phyloP scores from a whole-genome alignment of 1,140 invertebrate genomes.

The Drosophila sp. region DNA sequence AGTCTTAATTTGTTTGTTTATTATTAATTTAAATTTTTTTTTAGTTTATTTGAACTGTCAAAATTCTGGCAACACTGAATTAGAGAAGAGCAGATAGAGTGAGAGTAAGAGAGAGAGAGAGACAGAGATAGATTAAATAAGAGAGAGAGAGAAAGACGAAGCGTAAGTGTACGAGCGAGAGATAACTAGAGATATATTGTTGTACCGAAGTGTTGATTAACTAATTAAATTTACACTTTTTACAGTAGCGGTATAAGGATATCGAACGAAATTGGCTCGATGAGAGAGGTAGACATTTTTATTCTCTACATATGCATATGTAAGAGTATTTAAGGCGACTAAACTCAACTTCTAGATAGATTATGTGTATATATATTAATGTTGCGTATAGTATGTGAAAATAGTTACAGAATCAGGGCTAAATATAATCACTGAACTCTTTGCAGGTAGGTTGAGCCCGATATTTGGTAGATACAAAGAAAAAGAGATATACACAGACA shows the following conservation, averaged over 20 bases:
- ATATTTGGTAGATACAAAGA: conserved; percentile 5
- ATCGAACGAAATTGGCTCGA: conserved; percentile 29
- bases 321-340: conserved; percentile 21
- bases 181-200: background rate
- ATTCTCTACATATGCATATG: conserved; percentile 16
- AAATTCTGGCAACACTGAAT: background rate
- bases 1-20: too few relatives aligned
- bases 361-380: conserved; percentile 10
- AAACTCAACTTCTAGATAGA: conserved; percentile 31
- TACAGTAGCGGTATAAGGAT: background rate
- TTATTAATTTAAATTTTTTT: too few relatives aligned
- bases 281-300: background rate
- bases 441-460: conserved; percentile 1
- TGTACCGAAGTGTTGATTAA: background rate
- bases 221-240: too few relatives aligned
- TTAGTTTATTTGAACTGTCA: too few relatives aligned
- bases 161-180: background rate
- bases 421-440: background rate
- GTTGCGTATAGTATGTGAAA: conserved; percentile 16
- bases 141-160: background rate
- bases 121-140: too few relatives aligned
- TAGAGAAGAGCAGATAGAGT: conserved; percentile 29
- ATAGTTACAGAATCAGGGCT: conserved; percentile 12
- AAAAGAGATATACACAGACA: conserved; percentile 1
- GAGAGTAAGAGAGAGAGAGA: conserved; percentile 9